Base-by-base conservation (phyloP, 2,888 invertebrate genomes). In the Chironomus tentans region DNA sequence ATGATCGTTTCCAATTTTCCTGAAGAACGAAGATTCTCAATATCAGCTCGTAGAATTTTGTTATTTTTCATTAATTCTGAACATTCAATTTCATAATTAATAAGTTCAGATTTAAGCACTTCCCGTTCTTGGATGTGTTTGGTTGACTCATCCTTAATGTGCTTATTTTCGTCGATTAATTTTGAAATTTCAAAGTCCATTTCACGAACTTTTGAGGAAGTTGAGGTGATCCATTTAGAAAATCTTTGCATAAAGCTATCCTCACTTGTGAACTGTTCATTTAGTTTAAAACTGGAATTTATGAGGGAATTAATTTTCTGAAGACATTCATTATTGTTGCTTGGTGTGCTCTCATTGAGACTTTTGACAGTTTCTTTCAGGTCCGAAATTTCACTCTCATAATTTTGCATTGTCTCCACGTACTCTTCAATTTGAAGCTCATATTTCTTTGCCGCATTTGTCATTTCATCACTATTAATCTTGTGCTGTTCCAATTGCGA, bases 31-130 rank as follows among this genome's bases (percentile, higher is more conserved):
- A 87, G 85, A 70, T 87, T 86, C 65, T 90, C 86, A 77, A 91
- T 84, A 82, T 91, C 90, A 70, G 87, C 86, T 78, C 91, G 86
- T n/a, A 91, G 83, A 77, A 89, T 85, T 79, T 90, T 90, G 80
- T 91, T 91, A 81, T 90, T 91, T 81, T 89, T 89, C 82, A 89
- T 89, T 81, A 90, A 86, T 80, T 90, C 89, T 77, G 86, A 85
- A 68, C 87, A 83, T 81, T 89, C 76, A 38, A 76, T 21, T 28
- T 76, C 76, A n/a, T 69, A 76, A 21, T 76, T 68, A 13, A 56
- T 24, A 0, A 76, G 68, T 28, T 76, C 76, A 21, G 48, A 4
- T 48, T 76, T 76, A 0, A 76, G 12, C 5, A 50, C 6, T 2
- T 76, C 76, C 2, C 61, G 68, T 28, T 76, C 76, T 5, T 50